Percentiles rank a stretch among this genome's conserved stretches.
Evolutionary conservation across 1,140 invertebrate species (phyloP).

Genomic region (Pogonus chalceus): DNA sequence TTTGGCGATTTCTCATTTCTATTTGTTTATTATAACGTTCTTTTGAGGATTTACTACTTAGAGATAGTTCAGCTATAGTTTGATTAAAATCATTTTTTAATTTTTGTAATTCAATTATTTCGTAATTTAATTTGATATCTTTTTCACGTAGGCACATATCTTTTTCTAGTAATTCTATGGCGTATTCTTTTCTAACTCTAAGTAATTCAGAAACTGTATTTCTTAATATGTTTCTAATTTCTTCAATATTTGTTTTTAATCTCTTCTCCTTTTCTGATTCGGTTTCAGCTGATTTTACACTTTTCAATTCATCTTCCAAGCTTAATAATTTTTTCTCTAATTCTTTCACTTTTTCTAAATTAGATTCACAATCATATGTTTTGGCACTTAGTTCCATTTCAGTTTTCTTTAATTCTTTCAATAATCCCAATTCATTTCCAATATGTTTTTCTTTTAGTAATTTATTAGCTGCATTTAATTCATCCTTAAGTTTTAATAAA

Average conservation of each 20-base stretch:
- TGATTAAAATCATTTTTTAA: not conserved
- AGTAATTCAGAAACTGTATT: not conserved
- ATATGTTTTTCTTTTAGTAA: conserved; percentile 22
- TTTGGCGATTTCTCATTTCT: not conserved
- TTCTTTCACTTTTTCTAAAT: conserved; percentile 36
- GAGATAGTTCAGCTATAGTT: not conserved
- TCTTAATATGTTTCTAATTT: conserved; percentile 29
- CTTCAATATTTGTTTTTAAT: conserved; percentile 35
- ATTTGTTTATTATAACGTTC: not conserved
- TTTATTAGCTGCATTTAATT: conserved; percentile 36
- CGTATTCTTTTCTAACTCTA: not conserved
- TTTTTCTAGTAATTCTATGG: not conserved
- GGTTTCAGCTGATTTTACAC: conserved; percentile 30
- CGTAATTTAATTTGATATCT: conserved; percentile 4
- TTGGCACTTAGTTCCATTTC: conserved; percentile 47
- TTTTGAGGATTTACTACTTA: not conserved
- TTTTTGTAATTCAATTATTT: not conserved
- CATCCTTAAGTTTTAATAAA: conserved; percentile 37
- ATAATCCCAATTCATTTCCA: conserved; percentile 38
- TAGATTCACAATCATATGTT: conserved; percentile 40
- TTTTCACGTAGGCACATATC: not conserved
- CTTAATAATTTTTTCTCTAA: conserved; percentile 35
- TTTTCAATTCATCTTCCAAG: conserved; percentile 32
- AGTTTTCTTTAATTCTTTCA: conserved; percentile 44
- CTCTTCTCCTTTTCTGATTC: conserved; percentile 35